Conservation (phyloP, 2,888 invertebrate genomes). For the Allygus modestus region DNA sequence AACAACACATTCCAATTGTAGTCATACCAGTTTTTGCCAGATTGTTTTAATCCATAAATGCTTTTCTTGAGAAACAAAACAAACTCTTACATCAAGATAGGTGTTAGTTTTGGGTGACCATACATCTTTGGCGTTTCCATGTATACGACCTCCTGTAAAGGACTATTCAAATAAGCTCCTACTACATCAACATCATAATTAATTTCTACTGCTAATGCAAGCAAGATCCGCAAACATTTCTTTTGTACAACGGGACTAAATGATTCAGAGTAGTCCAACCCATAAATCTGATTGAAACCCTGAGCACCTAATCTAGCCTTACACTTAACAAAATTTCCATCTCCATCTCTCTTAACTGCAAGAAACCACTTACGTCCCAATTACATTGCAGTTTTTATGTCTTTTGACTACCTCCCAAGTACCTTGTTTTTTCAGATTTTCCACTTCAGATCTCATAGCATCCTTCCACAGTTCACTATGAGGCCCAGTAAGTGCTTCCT, state of each 20-base stretch:
- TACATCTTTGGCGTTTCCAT: neutral
- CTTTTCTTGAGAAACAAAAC: neutral
- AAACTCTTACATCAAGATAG: neutral
- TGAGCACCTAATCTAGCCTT: neutral
- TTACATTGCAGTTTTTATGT: neutral
- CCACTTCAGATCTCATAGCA: no score
- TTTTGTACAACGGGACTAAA: slow-evolving; percentile 3
- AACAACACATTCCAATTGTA: neutral
- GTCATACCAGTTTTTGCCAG: slow-evolving; percentile 13
- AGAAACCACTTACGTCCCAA: neutral
- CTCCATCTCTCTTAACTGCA: neutral
- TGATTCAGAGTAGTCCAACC: neutral
- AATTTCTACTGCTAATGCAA: neutral
- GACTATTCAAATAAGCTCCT: slow-evolving; percentile 5
- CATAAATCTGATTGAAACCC: neutral
- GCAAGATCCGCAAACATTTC: neutral
- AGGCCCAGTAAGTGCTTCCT: neutral
- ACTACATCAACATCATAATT: slow-evolving; percentile 1
- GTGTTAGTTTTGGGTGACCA: no score
- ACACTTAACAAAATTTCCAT: slow-evolving; percentile 1
- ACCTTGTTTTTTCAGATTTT: neutral
- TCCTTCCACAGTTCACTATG: no score
- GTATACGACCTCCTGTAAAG: neutral
- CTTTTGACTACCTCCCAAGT: neutral
- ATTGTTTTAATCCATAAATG: neutral